These are phyloP conservation scores for Drosophila histrio DNA, from an alignment of 2,888 invertebrate genomes.

Conservation along the genomic window DNA sequence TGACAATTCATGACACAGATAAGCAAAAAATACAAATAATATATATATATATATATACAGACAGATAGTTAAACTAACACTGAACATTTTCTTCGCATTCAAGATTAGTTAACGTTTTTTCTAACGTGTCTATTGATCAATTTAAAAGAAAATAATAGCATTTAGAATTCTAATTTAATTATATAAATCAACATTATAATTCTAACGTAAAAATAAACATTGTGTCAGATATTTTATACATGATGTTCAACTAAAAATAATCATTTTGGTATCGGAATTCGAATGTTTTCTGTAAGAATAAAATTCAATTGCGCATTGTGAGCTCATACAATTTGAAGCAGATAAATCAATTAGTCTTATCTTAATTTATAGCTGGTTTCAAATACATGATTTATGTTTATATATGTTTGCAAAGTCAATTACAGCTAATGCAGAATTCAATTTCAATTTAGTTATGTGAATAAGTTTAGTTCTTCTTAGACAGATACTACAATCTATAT, in stretches of 20 bases:
- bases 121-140: no score
- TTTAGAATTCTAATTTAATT: no score
- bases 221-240: neutral
- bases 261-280: neutral
- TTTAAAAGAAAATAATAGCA: no score
- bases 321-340: neutral
- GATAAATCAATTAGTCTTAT: conserved; percentile 1
- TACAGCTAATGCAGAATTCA: neutral
- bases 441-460: neutral
- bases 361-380: neutral
- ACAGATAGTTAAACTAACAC: neutral
- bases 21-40: neutral
- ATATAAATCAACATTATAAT: no score
- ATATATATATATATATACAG: neutral
- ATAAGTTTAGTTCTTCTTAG: no score
- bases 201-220: no score
- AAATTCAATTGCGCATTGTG: neutral
- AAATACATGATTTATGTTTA: no score
- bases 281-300: neutral
- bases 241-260: neutral
- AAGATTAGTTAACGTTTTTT: neutral
- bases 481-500: neutral
- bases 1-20: neutral
- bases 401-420: neutral
- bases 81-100: neutral